These are phyloP conservation scores for Chlorodrepanis virens DNA, from an alignment of 2,113 vertebrate species.

Conservation along the genomic window DNA sequence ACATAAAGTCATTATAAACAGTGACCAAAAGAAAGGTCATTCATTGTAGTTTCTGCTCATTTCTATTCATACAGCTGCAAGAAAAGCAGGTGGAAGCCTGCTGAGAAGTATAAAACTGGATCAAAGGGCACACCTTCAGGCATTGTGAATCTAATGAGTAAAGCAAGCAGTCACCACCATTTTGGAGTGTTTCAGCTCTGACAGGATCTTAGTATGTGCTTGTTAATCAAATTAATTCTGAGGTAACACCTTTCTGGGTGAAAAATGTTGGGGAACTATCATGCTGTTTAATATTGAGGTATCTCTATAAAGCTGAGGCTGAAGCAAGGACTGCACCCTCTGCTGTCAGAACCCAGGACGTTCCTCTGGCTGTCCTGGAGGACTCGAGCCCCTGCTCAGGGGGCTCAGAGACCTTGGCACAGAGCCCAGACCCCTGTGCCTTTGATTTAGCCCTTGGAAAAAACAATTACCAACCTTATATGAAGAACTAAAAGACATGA, in stretches of 20 bases:
- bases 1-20: not conserved
- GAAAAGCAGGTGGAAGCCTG: not conserved
- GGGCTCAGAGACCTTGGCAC: no score
- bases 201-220: not conserved
- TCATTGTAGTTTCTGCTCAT: not conserved
- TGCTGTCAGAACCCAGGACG: no score
- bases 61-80: not conserved
- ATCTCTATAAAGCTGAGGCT: not conserved
- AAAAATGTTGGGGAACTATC: not conserved
- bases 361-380: no score
- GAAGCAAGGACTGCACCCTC: not conserved
- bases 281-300: not conserved
- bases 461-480: no score
- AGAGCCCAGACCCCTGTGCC: no score
- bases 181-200: not conserved
- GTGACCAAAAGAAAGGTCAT: not conserved
- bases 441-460: no score
- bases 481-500: no score
- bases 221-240: not conserved
- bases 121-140: not conserved
- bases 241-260: not conserved
- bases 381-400: no score
- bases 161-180: not conserved
- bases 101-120: not conserved
- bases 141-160: not conserved